phyloP scores from a whole-genome alignment of 2,888 invertebrate genomes.

The Mechanitis mazaeus region DNA sequence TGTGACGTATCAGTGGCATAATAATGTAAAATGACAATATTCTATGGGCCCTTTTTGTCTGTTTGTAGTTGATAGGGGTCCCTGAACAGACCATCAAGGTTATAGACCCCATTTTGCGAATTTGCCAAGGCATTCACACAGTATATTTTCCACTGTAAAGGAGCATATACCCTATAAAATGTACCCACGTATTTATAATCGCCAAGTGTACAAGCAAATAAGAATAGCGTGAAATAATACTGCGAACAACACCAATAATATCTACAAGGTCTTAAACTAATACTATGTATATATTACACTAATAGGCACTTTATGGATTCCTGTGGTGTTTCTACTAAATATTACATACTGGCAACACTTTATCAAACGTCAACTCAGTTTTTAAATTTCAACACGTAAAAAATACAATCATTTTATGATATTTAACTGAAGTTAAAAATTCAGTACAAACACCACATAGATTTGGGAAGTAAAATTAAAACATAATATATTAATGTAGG shows the following conservation, averaged over 20 bases:
- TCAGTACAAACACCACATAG: conserved; percentile 7
- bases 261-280: conserved; percentile 27
- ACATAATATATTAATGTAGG: conserved; percentile 15
- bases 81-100: no score
- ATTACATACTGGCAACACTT: conserved; percentile 15
- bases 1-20: background rate
- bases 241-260: conserved; percentile 38
- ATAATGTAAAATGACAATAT: no score
- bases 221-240: conserved; percentile 35
- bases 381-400: background rate
- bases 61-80: no score
- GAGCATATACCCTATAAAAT: background rate
- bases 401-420: background rate
- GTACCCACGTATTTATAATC: background rate
- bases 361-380: background rate
- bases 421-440: background rate
- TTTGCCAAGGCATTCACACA: no score
- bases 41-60: no score
- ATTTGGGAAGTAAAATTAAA: conserved; percentile 14
- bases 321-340: conserved; percentile 23
- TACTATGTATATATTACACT: conserved; percentile 45
- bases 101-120: no score
- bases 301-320: conserved; percentile 60
- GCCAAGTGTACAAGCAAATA: background rate
- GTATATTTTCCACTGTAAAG: no score